phyloP scores from a whole-genome alignment of 2,888 invertebrate species.

The Mesopsocus fuscifrons region DNA sequence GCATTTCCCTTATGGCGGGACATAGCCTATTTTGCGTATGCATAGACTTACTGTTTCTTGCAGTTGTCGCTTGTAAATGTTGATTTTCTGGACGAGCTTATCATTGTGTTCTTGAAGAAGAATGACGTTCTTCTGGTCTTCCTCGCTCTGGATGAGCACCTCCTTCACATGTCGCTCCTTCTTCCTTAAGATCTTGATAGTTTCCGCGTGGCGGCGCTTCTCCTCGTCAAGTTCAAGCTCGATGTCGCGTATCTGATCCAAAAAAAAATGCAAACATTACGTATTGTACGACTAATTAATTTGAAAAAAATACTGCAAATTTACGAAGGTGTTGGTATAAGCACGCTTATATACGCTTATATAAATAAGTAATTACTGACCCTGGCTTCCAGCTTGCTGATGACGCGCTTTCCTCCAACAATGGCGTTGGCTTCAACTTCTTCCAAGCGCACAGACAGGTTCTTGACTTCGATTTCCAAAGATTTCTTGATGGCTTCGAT shows the following conservation, averaged over 20 bases:
- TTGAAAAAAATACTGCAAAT: constrained; percentile 4
- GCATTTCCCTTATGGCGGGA: no score
- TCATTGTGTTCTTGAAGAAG: constrained; percentile 81
- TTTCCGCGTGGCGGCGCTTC: constrained; percentile 91
- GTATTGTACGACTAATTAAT: no score
- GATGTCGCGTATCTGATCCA: constrained; percentile 58
- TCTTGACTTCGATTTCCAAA: constrained; percentile 93
- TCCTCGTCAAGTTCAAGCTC: constrained; percentile 92
- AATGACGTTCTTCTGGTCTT: constrained; percentile 89
- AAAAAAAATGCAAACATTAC: constrained; percentile 9
- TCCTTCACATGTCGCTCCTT: constrained; percentile 96
- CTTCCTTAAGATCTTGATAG: constrained; percentile 93
- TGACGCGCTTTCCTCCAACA: constrained; percentile 90
- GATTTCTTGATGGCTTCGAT: constrained; percentile 96
- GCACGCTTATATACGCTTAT: not conserved
- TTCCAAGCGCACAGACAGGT: constrained; percentile 77
- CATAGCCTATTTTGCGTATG: no score
- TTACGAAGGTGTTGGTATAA: not conserved
- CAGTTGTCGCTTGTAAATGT: constrained; percentile 90
- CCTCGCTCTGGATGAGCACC: constrained; percentile 85
- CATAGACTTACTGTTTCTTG: constrained; percentile 65
- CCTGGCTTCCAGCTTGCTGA: constrained; percentile 88
- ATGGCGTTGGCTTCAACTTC: constrained; percentile 95
- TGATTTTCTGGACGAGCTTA: constrained; percentile 70
- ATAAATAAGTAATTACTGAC: constrained; percentile 27